Evolutionary conservation across 2,888 invertebrate genomes (phyloP), one percentile per base, ranked within the genome.

Genomic region (Clepsis dumicolana): DNA sequence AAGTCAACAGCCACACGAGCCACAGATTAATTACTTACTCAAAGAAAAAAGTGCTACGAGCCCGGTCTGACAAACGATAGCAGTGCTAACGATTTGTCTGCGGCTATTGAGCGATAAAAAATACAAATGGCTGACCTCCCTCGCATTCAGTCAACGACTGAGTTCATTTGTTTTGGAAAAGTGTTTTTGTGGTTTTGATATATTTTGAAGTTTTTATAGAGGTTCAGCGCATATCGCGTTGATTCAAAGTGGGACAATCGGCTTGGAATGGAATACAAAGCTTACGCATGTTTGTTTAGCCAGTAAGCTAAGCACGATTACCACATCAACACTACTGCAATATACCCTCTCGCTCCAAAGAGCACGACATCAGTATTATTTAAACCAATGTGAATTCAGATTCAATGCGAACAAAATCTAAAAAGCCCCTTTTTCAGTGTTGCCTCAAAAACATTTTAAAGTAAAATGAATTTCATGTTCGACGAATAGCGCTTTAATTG

Each of bases 11-110:
- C 16, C 7, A n/a, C 14, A 44, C 44, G 29, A 41, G 29, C 52
- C 64, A 59, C 64, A 59, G 64, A 68, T 68, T 68, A 64, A 64
- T 68, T 59, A 67, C 12, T 41, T 44, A 44, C n/a, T 16, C 10
- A 12, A 52, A 41, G 38, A 63, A 63, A 54, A 56, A 52, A 60
- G 38, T 29, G 62, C 48, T 35, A 27, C 38, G 21, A 50, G 38
- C 12, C 27, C 56, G 24, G 56, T 29, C 35, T 32, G 50, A 57
- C 50, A 41, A 67, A 67, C 62, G 62, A 67, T 50, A 65, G 48
- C 35, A 18, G 14, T n/a, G 29, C 56, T n/a, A 35, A 18, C 64
- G 57, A 64, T 68, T 68, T 64, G 50, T 64, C 63, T 64, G 57
- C 64, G 63, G 52, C 24, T 35, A 67, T 54, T 38, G 67, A 57